These are phyloP conservation scores for Cyphomyrmex costatus DNA, from an alignment of 1,140 invertebrate species.

Conservation along the genomic window DNA sequence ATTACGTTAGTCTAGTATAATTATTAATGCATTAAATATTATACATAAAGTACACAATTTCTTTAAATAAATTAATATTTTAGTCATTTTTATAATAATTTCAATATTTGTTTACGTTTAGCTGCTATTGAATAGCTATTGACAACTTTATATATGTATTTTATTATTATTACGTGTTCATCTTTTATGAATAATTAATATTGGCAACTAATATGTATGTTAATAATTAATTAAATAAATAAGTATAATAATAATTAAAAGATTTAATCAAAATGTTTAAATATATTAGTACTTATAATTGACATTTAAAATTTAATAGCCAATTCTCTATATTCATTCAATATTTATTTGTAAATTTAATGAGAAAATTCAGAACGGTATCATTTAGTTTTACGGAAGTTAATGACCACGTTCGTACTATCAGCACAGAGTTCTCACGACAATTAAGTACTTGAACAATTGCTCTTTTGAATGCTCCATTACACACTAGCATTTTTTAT, in stretches of 20 bases:
- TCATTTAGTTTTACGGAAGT: neutral
- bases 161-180: neutral
- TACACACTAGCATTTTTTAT: constrained; percentile 32
- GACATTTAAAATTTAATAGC: neutral
- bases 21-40: no score
- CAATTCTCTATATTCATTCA: neutral
- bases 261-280: neutral
- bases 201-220: neutral
- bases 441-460: constrained; percentile 44
- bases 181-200: neutral
- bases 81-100: neutral
- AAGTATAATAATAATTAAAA: neutral
- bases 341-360: constrained; percentile 9
- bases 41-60: neutral
- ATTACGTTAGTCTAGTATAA: neutral
- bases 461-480: constrained; percentile 20
- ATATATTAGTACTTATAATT: neutral
- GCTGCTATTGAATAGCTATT: neutral
- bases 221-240: neutral
- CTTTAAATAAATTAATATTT: neutral
- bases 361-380: neutral
- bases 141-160: neutral
- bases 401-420: constrained; percentile 23
- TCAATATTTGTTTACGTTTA: neutral
- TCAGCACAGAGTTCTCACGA: constrained; percentile 27